These are phyloP conservation scores for Acrossocheilus fasciatus DNA, from an alignment of 2,797 vertebrate species.

Conservation along the genomic window DNA sequence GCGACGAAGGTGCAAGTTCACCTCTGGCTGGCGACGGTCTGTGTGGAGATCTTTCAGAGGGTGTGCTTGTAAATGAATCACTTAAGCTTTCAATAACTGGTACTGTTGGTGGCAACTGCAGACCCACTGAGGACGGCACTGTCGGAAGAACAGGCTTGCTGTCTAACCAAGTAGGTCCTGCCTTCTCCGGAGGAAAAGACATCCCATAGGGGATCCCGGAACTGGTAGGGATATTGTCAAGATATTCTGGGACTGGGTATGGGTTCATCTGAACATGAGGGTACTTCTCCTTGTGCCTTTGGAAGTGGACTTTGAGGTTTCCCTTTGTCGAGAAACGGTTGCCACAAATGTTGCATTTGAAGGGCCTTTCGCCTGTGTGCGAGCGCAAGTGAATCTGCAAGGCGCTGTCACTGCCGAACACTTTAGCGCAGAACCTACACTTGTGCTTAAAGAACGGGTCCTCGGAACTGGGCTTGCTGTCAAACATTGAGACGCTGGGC, in stretches of 20 bases:
- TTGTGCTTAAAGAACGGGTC: slow-evolving; percentile 99
- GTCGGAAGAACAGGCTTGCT: slow-evolving; percentile 89
- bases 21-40: slow-evolving; percentile 85
- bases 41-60: slow-evolving; percentile 87
- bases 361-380: slow-evolving; percentile 96
- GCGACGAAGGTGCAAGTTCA: slow-evolving; percentile 88
- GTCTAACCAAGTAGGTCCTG: slow-evolving; percentile 92
- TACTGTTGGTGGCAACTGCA: slow-evolving; percentile 88
- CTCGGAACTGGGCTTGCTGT: slow-evolving; percentile 89
- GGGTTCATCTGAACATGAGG: slow-evolving; percentile 99
- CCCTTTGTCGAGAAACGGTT: slow-evolving; percentile 99
- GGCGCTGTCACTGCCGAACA: slow-evolving; percentile 98
- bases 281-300: slow-evolving; percentile 98
- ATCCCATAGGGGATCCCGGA: slow-evolving; percentile 96
- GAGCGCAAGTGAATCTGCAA: slow-evolving; percentile 99
- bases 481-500: slow-evolving; percentile 89
- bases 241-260: slow-evolving; percentile 97
- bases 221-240: slow-evolving; percentile 96
- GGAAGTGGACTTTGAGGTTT: slow-evolving; percentile 98
- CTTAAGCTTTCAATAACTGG: slow-evolving; percentile 78
- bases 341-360: slow-evolving; percentile 99
- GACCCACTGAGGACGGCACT: slow-evolving; percentile 82
- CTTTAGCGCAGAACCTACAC: slow-evolving; percentile 98
- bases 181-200: slow-evolving; percentile 93
- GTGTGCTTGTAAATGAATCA: slow-evolving; percentile 88